These are phyloP conservation scores for Mesoligia furuncula DNA, from an alignment of 2,888 invertebrate species.

Conservation along the genomic window DNA sequence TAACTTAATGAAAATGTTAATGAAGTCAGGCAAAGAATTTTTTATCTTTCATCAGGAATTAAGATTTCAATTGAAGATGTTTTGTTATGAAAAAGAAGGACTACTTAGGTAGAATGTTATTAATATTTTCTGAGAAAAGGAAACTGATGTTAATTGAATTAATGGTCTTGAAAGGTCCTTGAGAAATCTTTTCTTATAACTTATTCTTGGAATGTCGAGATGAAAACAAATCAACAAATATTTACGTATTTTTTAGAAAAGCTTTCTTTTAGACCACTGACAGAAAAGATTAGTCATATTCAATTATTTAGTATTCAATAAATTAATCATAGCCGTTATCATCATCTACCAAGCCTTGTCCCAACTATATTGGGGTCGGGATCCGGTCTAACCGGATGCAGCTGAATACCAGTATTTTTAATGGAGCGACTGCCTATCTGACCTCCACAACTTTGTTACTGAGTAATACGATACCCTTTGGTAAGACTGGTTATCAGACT, in stretches of 20 bases:
- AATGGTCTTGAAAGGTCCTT: background rate
- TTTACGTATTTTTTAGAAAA: background rate
- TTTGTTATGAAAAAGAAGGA: slow-evolving; percentile 4
- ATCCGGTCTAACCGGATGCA: too few species aligned
- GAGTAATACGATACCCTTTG: too few species aligned
- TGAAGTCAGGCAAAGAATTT: slow-evolving; percentile 22
- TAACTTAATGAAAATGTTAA: slow-evolving; percentile 30
- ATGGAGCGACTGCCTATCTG: background rate
- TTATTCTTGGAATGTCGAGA: background rate
- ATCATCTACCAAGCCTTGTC: too few species aligned
- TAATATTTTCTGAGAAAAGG: slow-evolving; percentile 1
- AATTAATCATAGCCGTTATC: too few species aligned
- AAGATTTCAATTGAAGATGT: slow-evolving; percentile 21
- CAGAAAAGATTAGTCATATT: too few species aligned
- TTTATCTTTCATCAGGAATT: slow-evolving; percentile 13
- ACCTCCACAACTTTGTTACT: too few species aligned
- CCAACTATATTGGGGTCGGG: too few species aligned
- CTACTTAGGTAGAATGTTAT: background rate
- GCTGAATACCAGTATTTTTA: too few species aligned
- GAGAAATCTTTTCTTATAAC: background rate
- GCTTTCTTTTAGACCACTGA: too few species aligned
- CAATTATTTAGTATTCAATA: too few species aligned
- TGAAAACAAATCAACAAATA: background rate
- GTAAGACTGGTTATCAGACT: too few species aligned
- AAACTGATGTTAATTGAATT: slow-evolving; percentile 4